Percentiles rank a stretch among this genome's conserved stretches.
phyloP scores from a whole-genome alignment of 2,888 invertebrate genomes.

The Teleiodes luculella region DNA sequence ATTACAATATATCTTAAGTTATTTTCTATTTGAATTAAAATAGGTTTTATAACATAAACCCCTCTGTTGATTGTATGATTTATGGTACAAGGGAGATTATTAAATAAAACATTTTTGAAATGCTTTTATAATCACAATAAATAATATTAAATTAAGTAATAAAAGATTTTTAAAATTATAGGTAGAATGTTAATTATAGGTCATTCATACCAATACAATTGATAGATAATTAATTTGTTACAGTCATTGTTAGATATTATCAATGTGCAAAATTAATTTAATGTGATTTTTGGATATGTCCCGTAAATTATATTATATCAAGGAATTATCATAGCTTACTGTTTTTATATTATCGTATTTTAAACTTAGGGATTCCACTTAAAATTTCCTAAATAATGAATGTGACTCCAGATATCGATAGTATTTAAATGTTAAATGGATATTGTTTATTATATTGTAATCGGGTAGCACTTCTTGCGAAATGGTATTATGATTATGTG shows the following conservation, averaged over 20 bases:
- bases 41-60: not conserved
- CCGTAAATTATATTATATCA: conserved; percentile 54
- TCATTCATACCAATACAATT: conserved; percentile 53
- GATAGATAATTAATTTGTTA: conserved; percentile 70
- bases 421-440: conserved; percentile 70
- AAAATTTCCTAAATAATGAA: conserved; percentile 60
- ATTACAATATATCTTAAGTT: not conserved
- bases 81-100: conserved; percentile 68
- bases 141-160: conserved; percentile 46
- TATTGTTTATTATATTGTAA: conserved; percentile 70
- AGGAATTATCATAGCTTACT: conserved; percentile 64
- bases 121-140: conserved; percentile 60
- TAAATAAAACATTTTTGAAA: conserved; percentile 55
- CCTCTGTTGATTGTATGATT: conserved; percentile 15
- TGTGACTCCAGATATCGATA: conserved; percentile 69
- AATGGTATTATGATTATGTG: conserved; percentile 78
- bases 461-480: conserved; percentile 61
- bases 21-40: not conserved
- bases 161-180: conserved; percentile 51
- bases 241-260: conserved; percentile 67
- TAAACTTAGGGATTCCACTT: conserved; percentile 65
- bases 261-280: conserved; percentile 60
- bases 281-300: conserved; percentile 61
- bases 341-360: conserved; percentile 69
- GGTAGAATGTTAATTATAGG: conserved; percentile 61